phyloP scores from a whole-genome alignment of 1,140 invertebrate species.

The Nautilus pompilius region DNA sequence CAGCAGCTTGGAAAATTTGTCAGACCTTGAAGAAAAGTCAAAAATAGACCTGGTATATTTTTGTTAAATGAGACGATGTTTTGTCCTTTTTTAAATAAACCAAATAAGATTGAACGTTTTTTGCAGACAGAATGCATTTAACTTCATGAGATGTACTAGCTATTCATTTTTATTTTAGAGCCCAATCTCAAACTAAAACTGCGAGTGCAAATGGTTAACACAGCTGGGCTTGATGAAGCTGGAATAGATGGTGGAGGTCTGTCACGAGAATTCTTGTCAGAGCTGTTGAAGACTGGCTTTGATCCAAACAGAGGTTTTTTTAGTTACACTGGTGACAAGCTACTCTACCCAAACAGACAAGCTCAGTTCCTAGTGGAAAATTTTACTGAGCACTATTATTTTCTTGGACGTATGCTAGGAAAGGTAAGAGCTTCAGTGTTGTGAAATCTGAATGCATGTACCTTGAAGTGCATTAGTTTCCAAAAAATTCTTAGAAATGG shows the following conservation, averaged over 20 bases:
- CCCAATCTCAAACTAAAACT: conserved; percentile 81
- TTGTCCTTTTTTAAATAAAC: too few relatives aligned
- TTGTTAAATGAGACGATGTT: too few relatives aligned
- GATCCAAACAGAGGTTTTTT: conserved; percentile 97
- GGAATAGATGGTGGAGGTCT: conserved; percentile 95
- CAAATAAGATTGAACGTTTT: too few relatives aligned
- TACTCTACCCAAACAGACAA: conserved; percentile 93
- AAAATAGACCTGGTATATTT: too few relatives aligned
- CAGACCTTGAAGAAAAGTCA: too few relatives aligned
- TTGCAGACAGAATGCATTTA: too few relatives aligned
- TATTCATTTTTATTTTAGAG: conserved; percentile 60
- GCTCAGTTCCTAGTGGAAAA: conserved; percentile 79
- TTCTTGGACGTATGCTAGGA: conserved; percentile 91
- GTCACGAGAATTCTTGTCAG: conserved; percentile 67
- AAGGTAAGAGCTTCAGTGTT: conserved; percentile 77
- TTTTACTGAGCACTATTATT: conserved; percentile 89
- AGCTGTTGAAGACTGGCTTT: conserved; percentile 87
- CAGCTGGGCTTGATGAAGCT: conserved; percentile 82
- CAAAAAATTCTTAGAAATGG: too few relatives aligned
- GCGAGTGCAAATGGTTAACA: conserved; percentile 85
- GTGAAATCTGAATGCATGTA: too few relatives aligned
- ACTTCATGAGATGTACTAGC: too few relatives aligned
- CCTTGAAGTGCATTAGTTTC: too few relatives aligned
- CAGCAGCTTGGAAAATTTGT: too few relatives aligned
- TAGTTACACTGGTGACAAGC: conserved; percentile 83